Evolutionary conservation across 2,888 invertebrate genomes (phyloP).

Genomic region (Drosophila glabriapex): DNA sequence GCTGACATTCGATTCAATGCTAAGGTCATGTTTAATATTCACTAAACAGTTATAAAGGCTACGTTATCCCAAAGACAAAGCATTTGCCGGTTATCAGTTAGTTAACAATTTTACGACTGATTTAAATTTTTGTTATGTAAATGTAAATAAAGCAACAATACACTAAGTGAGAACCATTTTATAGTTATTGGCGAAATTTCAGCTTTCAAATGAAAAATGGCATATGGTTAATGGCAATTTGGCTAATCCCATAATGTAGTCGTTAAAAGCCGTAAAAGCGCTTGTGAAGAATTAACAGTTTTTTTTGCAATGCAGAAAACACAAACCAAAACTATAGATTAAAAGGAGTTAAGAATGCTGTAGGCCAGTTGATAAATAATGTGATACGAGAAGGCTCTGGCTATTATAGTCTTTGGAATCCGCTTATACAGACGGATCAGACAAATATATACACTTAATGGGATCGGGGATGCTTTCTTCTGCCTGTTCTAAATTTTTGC

Average conservation of each 20-base stretch:
- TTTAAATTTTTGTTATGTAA: neutral
- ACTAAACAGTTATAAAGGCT: neutral
- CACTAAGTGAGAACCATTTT: neutral
- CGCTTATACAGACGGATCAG: neutral
- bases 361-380: neutral
- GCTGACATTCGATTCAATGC: neutral
- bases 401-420: neutral
- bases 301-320: neutral
- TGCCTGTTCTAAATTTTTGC: neutral
- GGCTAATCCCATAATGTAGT: no score
- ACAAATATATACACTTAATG: neutral
- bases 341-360: neutral
- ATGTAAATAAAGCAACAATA: neutral
- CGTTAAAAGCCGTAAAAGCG: no score
- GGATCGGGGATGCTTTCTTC: neutral
- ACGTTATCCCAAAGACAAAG: neutral
- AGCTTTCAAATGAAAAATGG: no score
- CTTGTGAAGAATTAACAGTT: neutral
- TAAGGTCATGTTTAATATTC: neutral
- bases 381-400: neutral
- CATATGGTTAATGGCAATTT: no score
- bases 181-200: neutral
- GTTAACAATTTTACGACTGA: neutral
- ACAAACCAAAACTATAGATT: neutral
- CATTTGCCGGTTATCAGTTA: neutral